phyloP scores from a whole-genome alignment of 2,797 vertebrate species.

The Diplodus sargus region DNA sequence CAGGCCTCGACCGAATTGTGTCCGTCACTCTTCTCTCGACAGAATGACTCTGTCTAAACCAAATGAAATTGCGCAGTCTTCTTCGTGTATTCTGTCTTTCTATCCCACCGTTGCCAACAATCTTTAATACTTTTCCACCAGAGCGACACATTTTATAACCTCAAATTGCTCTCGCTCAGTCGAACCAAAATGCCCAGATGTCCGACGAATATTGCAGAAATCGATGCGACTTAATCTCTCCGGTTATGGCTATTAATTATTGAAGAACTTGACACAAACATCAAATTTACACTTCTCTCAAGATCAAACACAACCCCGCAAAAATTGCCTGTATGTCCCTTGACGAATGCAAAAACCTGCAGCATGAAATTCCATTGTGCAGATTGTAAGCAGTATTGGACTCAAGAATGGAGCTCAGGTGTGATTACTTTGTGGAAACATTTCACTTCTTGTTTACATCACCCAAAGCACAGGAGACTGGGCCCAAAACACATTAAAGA shows the following conservation, averaged over 20 bases:
- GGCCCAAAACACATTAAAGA: constrained; percentile 1
- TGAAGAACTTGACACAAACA: too few species aligned
- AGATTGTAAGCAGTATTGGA: not conserved
- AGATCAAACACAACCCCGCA: too few species aligned
- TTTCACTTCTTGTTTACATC: constrained; percentile 9
- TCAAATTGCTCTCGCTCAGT: not conserved
- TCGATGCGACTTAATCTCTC: not conserved
- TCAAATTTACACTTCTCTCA: too few species aligned
- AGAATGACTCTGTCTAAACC: constrained; percentile 10
- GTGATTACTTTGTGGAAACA: not conserved
- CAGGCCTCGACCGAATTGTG: constrained; percentile 6
- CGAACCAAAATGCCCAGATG: not conserved
- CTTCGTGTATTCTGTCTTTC: not conserved
- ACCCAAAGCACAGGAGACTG: not conserved
- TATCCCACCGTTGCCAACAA: not conserved
- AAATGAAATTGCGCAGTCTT: not conserved
- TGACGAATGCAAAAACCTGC: not conserved
- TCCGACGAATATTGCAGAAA: not conserved
- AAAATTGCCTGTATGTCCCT: too few species aligned
- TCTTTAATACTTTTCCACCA: not conserved
- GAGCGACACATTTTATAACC: not conserved
- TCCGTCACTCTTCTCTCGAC: constrained; percentile 2
- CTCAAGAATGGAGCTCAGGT: not conserved
- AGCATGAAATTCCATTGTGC: not conserved
- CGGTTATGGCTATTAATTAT: not conserved